Conservation (phyloP, 2,113 vertebrate genomes). For the Fulica atra region DNA sequence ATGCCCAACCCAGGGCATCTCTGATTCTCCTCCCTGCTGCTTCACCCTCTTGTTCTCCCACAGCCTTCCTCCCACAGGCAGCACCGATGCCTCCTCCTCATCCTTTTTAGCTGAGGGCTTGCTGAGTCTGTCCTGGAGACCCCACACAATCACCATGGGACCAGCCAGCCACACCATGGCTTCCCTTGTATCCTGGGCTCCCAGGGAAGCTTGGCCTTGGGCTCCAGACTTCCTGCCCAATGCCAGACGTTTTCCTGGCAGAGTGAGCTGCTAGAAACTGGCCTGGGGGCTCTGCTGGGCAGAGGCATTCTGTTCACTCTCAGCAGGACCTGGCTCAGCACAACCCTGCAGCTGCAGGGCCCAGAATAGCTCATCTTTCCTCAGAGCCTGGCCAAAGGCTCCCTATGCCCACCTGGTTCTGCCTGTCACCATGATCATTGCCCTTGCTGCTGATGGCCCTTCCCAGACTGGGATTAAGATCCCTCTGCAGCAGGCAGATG, state of each 20-base stretch:
- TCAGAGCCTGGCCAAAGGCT: not conserved
- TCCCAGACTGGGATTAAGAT: not conserved
- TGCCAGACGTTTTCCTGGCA: not conserved
- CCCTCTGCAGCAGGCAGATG: not conserved
- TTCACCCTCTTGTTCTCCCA: not conserved
- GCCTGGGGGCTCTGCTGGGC: not conserved
- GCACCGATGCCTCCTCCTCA: not conserved
- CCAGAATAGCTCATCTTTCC: constrained; percentile 12
- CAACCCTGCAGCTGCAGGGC: not conserved
- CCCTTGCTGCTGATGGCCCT: not conserved
- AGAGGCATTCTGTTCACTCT: not conserved
- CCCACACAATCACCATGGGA: not conserved
- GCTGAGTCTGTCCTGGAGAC: not conserved
- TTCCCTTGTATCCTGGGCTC: not conserved
- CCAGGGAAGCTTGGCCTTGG: not conserved
- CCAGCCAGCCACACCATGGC: not conserved
- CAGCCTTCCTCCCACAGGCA: not conserved
- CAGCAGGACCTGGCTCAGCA: not conserved
- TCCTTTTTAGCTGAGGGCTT: not conserved
- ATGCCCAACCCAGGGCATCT: not conserved
- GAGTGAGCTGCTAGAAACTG: not conserved
- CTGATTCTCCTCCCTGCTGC: not conserved
- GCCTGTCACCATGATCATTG: constrained; percentile 25
- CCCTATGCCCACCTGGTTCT: constrained; percentile 59
- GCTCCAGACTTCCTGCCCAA: not conserved